Evolutionary conservation across 2,888 invertebrate genomes (phyloP), one percentile per base, ranked within the genome.

Genomic region (Heliconius erato): DNA sequence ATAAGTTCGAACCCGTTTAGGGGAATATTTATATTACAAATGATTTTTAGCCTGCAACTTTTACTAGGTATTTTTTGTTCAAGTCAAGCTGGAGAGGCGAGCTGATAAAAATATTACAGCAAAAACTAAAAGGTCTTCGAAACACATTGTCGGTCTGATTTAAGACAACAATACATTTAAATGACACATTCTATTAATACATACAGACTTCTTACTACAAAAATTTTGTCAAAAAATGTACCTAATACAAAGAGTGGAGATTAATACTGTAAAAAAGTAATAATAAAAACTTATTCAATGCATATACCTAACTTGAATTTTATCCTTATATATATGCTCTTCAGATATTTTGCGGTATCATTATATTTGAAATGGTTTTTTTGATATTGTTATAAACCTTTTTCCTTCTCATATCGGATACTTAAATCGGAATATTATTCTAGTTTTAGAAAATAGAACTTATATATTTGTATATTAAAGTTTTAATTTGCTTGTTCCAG

Each of bases 401-500:
- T 63, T 35, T 76, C 6, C 35, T 35, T n/a, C 9, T 23, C 32
- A 6, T 23, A 9, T 16, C 28, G 49, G 28, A 76, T 72, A n/a
- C n/a, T 40, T 14, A 44, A 44, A 67, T 44, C 6, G 23, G 26
- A 44, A 67, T 28, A 49, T 67, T 11, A 89, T 90, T 7, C 87
- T 88, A 89, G 88, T 88, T 88, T 89, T 86, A 84, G n/a, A 74
- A 74, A 16, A 16, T 69, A 5, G 11, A 32, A 23, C n/a, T 16
- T 74, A 74, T 63, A 3, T 32, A 3, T 63, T n/a, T 16, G 16
- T 23, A 0, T 16, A 6, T 69, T 77, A 79, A 71, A 63, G 19
- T 72, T n/a, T 28, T 4, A 54, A 77, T 79, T 84, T 74, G 19
- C 89, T 95, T 95, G 90, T 98, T 98, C 69, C 97, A 98, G 98